These are phyloP conservation scores for Pipistrellus kuhlii DNA, from an alignment of 2,797 vertebrate species.

Conservation along the genomic window DNA sequence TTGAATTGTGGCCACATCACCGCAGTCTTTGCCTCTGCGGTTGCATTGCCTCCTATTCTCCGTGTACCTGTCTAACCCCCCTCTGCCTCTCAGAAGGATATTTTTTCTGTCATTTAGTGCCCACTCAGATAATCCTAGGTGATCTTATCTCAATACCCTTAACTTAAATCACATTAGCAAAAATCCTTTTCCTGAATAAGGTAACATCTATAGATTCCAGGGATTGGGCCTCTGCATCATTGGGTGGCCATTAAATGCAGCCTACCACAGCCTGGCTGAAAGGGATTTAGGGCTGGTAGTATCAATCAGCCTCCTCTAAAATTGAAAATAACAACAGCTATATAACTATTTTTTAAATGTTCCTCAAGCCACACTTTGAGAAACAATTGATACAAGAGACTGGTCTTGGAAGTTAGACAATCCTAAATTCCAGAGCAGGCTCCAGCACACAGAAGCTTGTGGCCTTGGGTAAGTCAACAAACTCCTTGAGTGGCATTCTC, in stretches of 20 bases:
- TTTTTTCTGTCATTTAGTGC: not conserved
- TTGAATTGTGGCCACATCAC: slow-evolving; percentile 5
- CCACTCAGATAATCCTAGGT: not conserved
- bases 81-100: not conserved
- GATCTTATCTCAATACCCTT: not conserved
- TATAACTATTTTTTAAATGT: not conserved
- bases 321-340: slow-evolving; percentile 14
- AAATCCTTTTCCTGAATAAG: slow-evolving; percentile 10
- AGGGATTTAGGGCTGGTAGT: slow-evolving; percentile 18
- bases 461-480: not conserved
- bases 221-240: slow-evolving; percentile 13
- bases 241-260: not conserved
- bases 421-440: slow-evolving; percentile 38
- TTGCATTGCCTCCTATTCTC: not conserved
- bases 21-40: not conserved
- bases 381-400: not conserved
- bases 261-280: not conserved
- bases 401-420: not conserved
- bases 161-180: slow-evolving; percentile 20
- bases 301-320: not conserved
- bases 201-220: not conserved
- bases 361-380: slow-evolving; percentile 11
- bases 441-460: not conserved
- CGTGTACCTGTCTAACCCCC: not conserved
- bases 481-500: not conserved